Evolutionary conservation across 2,113 vertebrate species (phyloP).

Genomic region (Meleagris gallopavo): DNA sequence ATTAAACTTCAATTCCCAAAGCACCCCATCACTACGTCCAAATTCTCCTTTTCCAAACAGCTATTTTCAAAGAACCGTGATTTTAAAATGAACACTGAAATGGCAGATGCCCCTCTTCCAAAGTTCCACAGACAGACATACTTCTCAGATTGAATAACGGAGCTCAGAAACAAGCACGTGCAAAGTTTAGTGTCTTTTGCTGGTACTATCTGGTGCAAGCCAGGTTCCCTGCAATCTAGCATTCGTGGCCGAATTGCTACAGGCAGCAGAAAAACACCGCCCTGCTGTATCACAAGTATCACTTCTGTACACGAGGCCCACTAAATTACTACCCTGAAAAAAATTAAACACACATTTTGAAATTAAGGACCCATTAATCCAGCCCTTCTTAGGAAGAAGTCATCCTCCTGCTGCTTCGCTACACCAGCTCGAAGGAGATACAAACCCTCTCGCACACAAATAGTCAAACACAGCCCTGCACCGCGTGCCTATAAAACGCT

Average conservation of each 20-base stretch:
- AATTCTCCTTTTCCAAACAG: not conserved
- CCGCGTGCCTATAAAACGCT: conserved; percentile 19
- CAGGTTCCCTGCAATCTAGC: conserved; percentile 39
- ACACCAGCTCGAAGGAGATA: not conserved
- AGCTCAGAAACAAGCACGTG: conserved; percentile 55
- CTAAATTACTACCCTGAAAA: conserved; percentile 5
- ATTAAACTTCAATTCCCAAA: conserved; percentile 16
- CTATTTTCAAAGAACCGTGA: not conserved
- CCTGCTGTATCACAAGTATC: not conserved
- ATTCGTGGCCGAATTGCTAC: not conserved
- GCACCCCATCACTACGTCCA: not conserved
- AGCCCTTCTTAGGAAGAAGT: not conserved
- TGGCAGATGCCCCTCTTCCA: not conserved
- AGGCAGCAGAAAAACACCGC: conserved; percentile 11
- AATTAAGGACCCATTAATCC: conserved; percentile 42
- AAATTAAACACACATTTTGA: not conserved
- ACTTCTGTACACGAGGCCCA: not conserved
- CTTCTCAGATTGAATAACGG: conserved; percentile 59
- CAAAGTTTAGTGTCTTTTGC: conserved; percentile 53
- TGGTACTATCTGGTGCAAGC: not conserved
- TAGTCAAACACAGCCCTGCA: not conserved
- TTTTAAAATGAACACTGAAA: not conserved
- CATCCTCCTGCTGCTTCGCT: not conserved
- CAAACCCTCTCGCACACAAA: conserved; percentile 29
- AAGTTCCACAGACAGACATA: conserved; percentile 34